phyloP scores from a whole-genome alignment of 2,888 invertebrate genomes.

The Drosophila ezoana region DNA sequence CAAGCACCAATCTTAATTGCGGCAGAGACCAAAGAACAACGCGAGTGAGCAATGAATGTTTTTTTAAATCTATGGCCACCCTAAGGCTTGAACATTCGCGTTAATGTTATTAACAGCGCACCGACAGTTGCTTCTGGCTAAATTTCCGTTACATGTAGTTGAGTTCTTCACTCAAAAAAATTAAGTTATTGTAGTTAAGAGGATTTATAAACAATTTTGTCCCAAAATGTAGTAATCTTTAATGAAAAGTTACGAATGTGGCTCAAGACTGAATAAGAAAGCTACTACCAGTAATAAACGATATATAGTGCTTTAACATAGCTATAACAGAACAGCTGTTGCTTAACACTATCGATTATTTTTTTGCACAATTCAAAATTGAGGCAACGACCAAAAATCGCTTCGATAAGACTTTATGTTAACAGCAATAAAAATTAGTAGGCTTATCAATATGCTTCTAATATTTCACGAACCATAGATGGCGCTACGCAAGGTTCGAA shows the following conservation, averaged over 20 bases:
- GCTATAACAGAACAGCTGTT: conserved; percentile 23
- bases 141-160: background rate
- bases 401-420: background rate
- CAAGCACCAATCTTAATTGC: conserved; percentile 13
- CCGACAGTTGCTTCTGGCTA: background rate
- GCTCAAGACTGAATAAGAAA: background rate
- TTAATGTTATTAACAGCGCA: conserved; percentile 30
- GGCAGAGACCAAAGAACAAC: conserved; percentile 18
- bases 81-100: conserved; percentile 10
- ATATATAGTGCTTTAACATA: background rate
- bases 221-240: too few species aligned
- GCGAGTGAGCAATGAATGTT: conserved; percentile 29
- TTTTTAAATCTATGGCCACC: conserved; percentile 26
- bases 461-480: conserved; percentile 1
- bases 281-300: background rate
- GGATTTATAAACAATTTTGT: too few species aligned
- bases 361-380: background rate
- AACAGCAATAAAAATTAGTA: conserved; percentile 1
- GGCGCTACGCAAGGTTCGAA: background rate
- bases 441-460: background rate
- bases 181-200: background rate
- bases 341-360: conserved; percentile 4
- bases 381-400: background rate
- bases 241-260: too few species aligned
- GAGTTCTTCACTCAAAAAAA: background rate